Evolutionary conservation across 2,113 vertebrate species (phyloP).

Genomic region (Paramisgurnus dabryanus): DNA sequence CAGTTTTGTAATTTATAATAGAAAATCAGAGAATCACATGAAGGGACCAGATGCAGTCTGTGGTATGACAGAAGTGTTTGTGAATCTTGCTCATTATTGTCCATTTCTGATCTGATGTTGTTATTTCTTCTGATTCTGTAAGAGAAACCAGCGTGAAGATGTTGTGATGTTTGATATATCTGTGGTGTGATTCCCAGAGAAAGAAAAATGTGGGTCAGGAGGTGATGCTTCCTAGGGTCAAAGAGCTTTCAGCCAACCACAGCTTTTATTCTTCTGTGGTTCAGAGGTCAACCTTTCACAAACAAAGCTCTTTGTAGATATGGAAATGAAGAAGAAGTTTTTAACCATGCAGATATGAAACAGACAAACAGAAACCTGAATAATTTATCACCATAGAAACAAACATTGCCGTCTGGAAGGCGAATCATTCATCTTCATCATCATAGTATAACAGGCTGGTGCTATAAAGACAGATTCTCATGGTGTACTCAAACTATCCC

Average conservation of each 20-base stretch:
- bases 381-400: constrained; percentile 21
- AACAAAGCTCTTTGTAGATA: constrained; percentile 63
- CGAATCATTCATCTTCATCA: background rate
- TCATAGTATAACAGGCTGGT: too few species aligned
- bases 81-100: background rate
- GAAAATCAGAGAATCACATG: too few species aligned
- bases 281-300: constrained; percentile 67
- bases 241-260: constrained; percentile 65
- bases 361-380: constrained; percentile 14
- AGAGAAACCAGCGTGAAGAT: background rate
- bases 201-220: constrained; percentile 31
- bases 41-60: too few species aligned
- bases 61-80: background rate
- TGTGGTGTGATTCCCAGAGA: constrained; percentile 6
- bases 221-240: constrained; percentile 56
- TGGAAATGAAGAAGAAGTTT: constrained; percentile 69
- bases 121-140: background rate
- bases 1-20: too few species aligned
- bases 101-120: too few species aligned
- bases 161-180: too few species aligned
- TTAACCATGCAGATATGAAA: constrained; percentile 8
- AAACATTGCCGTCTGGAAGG: background rate
- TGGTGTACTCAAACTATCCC: too few species aligned
- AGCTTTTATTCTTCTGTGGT: constrained; percentile 66
- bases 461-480: too few species aligned